Evolutionary conservation across 2,888 invertebrate species (phyloP).

Genomic region (Aphelenchoides bicaudatus): DNA sequence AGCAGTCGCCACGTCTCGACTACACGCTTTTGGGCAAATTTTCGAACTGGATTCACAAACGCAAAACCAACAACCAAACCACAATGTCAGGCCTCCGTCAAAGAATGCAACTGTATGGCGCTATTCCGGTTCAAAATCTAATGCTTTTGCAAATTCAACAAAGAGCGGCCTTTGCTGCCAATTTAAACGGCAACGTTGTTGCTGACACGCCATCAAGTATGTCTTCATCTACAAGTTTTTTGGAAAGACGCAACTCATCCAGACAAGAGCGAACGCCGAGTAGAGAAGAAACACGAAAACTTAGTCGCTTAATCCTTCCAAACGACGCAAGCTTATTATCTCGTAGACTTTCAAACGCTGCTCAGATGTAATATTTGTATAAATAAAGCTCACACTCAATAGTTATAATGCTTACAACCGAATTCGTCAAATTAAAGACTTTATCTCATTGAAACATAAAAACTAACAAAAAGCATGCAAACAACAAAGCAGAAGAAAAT

Average conservation of each 20-base stretch:
- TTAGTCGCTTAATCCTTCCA: conserved; percentile 33
- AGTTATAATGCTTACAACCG: background rate
- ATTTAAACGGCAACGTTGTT: conserved; percentile 1
- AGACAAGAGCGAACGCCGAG: conserved; percentile 10
- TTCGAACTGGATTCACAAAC: conserved; percentile 32
- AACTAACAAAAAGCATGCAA: conserved; percentile 2
- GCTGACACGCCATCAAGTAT: too few species aligned
- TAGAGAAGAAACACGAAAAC: conserved; percentile 13
- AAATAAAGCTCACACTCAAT: conserved; percentile 1
- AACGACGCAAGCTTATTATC: conserved; percentile 30
- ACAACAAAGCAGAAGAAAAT: conserved; percentile 1
- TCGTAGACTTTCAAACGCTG: conserved; percentile 23
- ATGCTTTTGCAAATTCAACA: conserved; percentile 10
- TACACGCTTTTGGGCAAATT: conserved; percentile 49
- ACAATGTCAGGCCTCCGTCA: conserved; percentile 16
- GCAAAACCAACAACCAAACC: conserved; percentile 20
- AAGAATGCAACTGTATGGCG: conserved; percentile 11
- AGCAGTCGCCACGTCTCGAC: conserved; percentile 42
- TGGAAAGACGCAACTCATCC: too few species aligned
- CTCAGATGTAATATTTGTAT: background rate
- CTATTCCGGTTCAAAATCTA: conserved; percentile 16
- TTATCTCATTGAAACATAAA: background rate
- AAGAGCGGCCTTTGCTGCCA: conserved; percentile 15
- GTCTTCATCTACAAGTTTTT: too few species aligned
- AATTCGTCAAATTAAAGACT: background rate